Evolutionary conservation across 2,888 invertebrate species (phyloP).

Genomic region (Acrocyrtus sp.): DNA sequence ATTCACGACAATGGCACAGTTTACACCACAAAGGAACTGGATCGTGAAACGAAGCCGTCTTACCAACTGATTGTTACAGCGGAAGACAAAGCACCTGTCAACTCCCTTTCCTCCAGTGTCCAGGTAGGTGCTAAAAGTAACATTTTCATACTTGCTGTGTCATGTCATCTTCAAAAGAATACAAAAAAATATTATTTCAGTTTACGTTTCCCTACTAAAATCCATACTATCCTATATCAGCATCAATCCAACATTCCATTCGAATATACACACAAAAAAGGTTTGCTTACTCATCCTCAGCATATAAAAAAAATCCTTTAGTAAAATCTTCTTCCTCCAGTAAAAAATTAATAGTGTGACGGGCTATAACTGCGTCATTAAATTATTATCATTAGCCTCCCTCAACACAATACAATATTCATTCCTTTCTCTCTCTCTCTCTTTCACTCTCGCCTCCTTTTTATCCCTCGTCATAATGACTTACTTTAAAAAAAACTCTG

Average conservation of each 20-base stretch:
- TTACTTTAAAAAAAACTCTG: no score
- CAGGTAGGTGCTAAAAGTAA: slow-evolving; percentile 72
- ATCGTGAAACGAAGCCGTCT: slow-evolving; percentile 82
- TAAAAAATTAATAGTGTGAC: no score
- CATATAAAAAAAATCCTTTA: background rate
- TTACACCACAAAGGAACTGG: slow-evolving; percentile 78
- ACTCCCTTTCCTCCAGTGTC: slow-evolving; percentile 83
- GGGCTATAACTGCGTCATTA: no score
- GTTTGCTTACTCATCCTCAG: slow-evolving; percentile 22
- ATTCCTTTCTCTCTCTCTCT: no score
- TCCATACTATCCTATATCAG: background rate
- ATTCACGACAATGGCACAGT: slow-evolving; percentile 88
- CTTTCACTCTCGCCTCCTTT: no score
- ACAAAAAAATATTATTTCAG: no score
- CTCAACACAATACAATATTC: no score
- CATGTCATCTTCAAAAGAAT: no score
- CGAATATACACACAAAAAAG: background rate
- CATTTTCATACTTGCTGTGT: background rate
- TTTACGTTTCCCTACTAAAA: background rate
- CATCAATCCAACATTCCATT: background rate
- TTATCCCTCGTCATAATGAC: no score
- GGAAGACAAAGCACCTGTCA: slow-evolving; percentile 83
- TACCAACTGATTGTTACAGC: slow-evolving; percentile 90
- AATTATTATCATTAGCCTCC: no score
- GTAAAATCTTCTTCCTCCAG: no score